Evolutionary conservation across 2,888 invertebrate species (phyloP), one percentile per base, ranked within the genome.

Genomic region (Corbicula japonica): DNA sequence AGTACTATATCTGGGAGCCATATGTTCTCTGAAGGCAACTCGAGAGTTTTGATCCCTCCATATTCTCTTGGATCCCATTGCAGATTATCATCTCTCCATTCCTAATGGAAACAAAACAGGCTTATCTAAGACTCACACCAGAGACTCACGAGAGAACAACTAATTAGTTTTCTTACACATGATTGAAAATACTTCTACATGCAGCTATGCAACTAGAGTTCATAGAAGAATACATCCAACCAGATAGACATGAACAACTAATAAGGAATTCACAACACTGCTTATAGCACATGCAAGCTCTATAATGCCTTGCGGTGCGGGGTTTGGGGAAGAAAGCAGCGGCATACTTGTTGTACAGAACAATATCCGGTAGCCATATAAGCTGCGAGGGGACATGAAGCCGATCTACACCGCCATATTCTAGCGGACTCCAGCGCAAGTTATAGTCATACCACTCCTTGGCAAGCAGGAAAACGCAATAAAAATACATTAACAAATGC

Each of bases 1-100:
- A 93, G 90, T 1, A 93, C 92, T 35, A 92, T 89, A 75, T 93
- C 93, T 10, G 93, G 93, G 4, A 86, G 85, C 93, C 93, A 93
- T 48, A 93, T 88, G 32, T 88, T 83, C 94, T 98, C 97, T 8
- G 98, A 97, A 12, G 98, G 98, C 44, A 99, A 98, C 93, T 98
- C 98, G 61, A 99, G 95, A 93, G 98, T 98, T 35, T 96, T 97
- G 68, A 98, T 97, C 3, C 98, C 98, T 0, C 98, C 98, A 91
- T 98, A 98, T 93, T 98, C 98, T 73, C 95, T 94, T 0, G 98
- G 98, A 93, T 98, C 97, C 98, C 98, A 99, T 93, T 96, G 96
- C 93, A 99, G 97, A 94, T 98, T 98, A 94, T 97, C 97, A 94
- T 99, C 98, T 10, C 75, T 74, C 93, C 93, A 92, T 81, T 90